phyloP scores from a whole-genome alignment of 53 echinoderm and acorn worm species.

The Holothuria scabra region DNA sequence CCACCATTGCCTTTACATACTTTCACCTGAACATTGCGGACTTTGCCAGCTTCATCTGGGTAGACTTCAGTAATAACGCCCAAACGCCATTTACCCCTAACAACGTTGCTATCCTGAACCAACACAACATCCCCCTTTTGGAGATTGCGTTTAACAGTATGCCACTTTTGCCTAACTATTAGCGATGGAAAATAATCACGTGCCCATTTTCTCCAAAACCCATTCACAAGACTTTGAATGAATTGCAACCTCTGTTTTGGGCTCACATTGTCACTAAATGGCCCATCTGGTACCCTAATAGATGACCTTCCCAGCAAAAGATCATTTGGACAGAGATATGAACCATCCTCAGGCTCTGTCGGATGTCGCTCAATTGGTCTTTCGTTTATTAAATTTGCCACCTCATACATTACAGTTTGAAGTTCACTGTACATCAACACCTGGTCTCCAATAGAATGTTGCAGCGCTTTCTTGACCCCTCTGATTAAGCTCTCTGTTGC shows the following conservation, averaged over 20 bases:
- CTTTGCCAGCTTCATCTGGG: constrained; percentile 13
- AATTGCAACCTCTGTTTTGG: constrained; percentile 49
- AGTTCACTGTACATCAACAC: constrained; percentile 43
- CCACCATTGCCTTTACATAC: background rate
- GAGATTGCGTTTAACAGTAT: constrained; percentile 33
- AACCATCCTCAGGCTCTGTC: constrained; percentile 40
- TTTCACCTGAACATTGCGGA: constrained; percentile 25
- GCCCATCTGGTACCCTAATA: constrained; percentile 48
- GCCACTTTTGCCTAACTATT: constrained; percentile 61
- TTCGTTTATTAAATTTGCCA: constrained; percentile 53
- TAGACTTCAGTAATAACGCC: constrained; percentile 5
- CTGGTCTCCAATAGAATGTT: constrained; percentile 48
- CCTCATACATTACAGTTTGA: constrained; percentile 56
- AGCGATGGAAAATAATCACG: constrained; percentile 59
- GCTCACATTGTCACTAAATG: constrained; percentile 48
- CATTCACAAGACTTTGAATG: constrained; percentile 56
- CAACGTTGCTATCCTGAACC: constrained; percentile 52
- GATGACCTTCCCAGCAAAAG: constrained; percentile 37
- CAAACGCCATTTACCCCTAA: constrained; percentile 35
- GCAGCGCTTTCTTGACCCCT: constrained; percentile 48
- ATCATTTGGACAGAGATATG: constrained; percentile 34
- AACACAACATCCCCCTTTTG: constrained; percentile 53
- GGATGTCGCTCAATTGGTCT: constrained; percentile 55
- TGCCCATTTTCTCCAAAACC: constrained; percentile 62
- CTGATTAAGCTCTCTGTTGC: constrained; percentile 46